phyloP scores from a whole-genome alignment of 1,140 invertebrate species.

The Trichonephila inaurata region DNA sequence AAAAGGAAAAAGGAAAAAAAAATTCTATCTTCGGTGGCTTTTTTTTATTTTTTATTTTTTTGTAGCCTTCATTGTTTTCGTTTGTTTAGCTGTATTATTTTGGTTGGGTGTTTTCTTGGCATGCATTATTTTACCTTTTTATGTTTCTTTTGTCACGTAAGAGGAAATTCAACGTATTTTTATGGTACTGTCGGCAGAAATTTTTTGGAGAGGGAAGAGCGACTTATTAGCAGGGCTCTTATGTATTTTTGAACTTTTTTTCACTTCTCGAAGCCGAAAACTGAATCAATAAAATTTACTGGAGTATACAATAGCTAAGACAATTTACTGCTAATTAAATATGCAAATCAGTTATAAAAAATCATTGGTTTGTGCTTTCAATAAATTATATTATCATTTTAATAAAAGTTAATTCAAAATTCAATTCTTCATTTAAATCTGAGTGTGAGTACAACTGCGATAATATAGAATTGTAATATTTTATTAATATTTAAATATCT shows the following conservation, averaged over 20 bases:
- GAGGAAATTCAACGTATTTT: conserved; percentile 32
- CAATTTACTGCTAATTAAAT: neutral
- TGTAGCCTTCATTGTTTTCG: conserved; percentile 15
- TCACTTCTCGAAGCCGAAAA: neutral
- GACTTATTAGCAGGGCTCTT: neutral
- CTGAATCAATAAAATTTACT: neutral
- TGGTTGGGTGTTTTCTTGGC: neutral
- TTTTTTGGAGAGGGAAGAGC: neutral
- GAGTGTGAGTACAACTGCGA: no score
- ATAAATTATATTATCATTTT: no score
- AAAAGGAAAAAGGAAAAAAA: neutral
- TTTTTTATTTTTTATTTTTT: no score
- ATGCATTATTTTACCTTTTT: neutral
- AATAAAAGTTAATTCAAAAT: no score
- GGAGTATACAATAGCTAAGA: neutral
- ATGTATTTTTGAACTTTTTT: neutral
- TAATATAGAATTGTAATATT: no score
- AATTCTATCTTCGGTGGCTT: neutral
- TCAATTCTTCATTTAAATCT: no score
- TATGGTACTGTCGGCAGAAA: neutral
- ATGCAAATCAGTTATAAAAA: neutral
- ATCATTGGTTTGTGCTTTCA: no score
- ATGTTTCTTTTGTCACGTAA: neutral
- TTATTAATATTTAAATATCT: no score
- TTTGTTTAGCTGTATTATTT: conserved; percentile 34